Evolutionary conservation across 2,113 vertebrate genomes (phyloP), one percentile per base, ranked within the genome.

Genomic region (Hippocampus guttulatus): DNA sequence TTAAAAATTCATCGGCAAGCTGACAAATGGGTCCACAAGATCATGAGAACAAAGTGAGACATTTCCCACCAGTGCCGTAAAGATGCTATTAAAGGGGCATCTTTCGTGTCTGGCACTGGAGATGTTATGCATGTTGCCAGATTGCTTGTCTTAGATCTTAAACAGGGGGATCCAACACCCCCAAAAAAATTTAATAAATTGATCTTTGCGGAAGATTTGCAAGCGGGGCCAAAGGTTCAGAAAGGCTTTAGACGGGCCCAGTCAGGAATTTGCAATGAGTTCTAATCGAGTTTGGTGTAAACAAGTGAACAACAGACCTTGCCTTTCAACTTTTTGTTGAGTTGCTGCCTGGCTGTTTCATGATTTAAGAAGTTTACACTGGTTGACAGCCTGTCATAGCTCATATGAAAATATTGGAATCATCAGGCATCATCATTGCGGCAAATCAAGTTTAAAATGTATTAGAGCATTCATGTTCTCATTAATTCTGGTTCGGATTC

Each of bases 1-100:
- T 88, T 69, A 87, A 82, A 84, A 78, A 90, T 88, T 86, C 25
- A 88, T 87, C 54, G 63, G 45, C 55, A 58, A 61, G 70, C 77
- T 79, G 80, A 84, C 74, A 85, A 85, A 88, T 88, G 65, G 84
- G 68, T 72, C 76, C 77, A 75, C 64, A 81, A 82, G 69, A 81
- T 78, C 40, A 78, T 5, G 41, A 66, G 57, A 70, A 27, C 63
- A 70, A 84, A 86, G 79, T 10, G 69, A 52, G 69, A 71, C 79
- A 76, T 75, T 68, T 70, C 55, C 68, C 68, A 60, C 27, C 38
- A 64, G 64, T 81, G 62, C 73, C 72, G 70, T 65, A 67, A 80
- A 85, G 75, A 84, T 72, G 82, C 80, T 73, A 16, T 78, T 79
- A 86, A 88, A 88, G 68, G 74, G 83, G 64, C 74, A 18, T 7